These are phyloP conservation scores for Trachelus stipa DNA, from an alignment of 2,888 invertebrate genomes.

Conservation along the genomic window DNA sequence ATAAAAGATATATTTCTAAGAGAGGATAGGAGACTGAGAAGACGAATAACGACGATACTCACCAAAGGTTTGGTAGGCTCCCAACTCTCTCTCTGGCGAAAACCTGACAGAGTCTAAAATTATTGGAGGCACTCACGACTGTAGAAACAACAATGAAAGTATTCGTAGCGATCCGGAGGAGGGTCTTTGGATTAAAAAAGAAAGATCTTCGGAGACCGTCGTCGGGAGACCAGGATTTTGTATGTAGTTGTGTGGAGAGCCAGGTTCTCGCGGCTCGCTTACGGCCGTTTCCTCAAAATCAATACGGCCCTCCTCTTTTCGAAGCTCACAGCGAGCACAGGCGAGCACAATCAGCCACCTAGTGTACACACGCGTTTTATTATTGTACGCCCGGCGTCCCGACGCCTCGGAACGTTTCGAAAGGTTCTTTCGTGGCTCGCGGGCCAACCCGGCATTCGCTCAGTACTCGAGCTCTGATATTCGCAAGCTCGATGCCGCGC, in stretches of 20 bases:
- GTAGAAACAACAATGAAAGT: not conserved
- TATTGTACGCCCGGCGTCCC: constrained; percentile 1
- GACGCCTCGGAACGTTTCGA: constrained; percentile 1
- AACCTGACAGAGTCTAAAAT: not conserved
- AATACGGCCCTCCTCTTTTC: constrained; percentile 46
- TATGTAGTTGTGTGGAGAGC: not conserved
- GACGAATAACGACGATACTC: no score
- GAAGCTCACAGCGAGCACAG: constrained; percentile 15
- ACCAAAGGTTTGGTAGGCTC: constrained; percentile 1
- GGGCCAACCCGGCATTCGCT: constrained; percentile 1
- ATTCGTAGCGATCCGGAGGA: not conserved
- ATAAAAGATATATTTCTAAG: constrained; percentile 9
- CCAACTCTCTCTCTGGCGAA: not conserved
- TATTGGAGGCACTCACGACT: not conserved
- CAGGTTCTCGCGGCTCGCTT: constrained; percentile 26
- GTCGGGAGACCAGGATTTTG: not conserved
- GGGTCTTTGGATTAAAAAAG: not conserved
- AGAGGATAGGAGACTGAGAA: not conserved
- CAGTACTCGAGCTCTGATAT: constrained; percentile 1
- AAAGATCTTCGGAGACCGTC: not conserved
- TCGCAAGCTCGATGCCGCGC: constrained; percentile 40
- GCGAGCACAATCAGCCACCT: constrained; percentile 14
- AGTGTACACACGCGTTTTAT: not conserved
- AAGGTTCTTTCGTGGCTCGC: not conserved
- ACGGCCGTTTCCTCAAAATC: constrained; percentile 44